Conservation (phyloP, 2,113 vertebrate species). For the Caranx ignobilis region DNA sequence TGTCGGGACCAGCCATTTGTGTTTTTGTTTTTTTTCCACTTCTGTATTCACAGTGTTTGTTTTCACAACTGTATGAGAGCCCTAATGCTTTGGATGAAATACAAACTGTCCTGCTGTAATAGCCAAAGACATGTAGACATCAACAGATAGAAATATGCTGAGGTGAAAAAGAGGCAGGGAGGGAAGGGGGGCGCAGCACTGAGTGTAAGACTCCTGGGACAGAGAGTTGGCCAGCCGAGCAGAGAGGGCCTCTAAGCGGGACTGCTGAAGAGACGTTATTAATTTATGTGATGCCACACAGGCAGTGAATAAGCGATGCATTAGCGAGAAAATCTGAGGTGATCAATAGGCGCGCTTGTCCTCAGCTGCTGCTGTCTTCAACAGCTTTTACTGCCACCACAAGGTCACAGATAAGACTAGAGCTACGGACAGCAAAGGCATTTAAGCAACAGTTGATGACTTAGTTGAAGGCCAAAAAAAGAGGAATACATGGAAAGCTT, state of each 20-base stretch:
- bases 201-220: constrained; percentile 2
- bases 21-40: neutral
- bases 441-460: constrained; percentile 12
- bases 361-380: constrained; percentile 19
- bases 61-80: constrained; percentile 1
- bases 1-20: constrained; percentile 2
- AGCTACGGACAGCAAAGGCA: neutral
- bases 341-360: constrained; percentile 17
- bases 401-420: constrained; percentile 16
- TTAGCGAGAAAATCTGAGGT: constrained; percentile 24
- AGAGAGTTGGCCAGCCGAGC: constrained; percentile 1
- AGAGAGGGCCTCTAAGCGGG: constrained; percentile 12
- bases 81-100: neutral
- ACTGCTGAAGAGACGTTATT: constrained; percentile 27
- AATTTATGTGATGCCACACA: constrained; percentile 46
- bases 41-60: neutral
- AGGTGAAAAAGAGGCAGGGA: neutral
- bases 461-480: neutral
- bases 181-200: neutral
- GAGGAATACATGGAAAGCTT: constrained; percentile 20
- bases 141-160: neutral
- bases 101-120: neutral
- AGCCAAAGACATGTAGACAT: neutral
- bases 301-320: constrained; percentile 31
- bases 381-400: neutral